These are phyloP conservation scores for Myrmecophaga tridactyla DNA, from an alignment of 2,113 vertebrate genomes.

Conservation along the genomic window DNA sequence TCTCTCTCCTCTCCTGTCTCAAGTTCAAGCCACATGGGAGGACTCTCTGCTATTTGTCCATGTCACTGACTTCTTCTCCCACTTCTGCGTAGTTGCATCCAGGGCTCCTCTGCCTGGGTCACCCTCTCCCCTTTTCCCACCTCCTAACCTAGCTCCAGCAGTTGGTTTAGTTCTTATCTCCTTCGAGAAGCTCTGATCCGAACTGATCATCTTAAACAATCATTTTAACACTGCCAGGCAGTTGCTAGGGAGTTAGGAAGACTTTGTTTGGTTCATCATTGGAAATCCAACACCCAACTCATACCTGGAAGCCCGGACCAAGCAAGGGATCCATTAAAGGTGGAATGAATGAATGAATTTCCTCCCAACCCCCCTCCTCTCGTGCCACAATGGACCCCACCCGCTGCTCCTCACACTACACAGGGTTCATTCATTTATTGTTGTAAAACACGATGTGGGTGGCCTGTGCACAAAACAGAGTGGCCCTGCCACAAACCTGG, in stretches of 20 bases:
- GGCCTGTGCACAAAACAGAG: neutral
- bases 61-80: neutral
- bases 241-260: neutral
- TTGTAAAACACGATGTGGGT: neutral
- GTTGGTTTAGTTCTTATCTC: neutral
- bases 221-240: neutral
- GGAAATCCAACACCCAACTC: neutral
- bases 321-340: neutral
- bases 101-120: neutral
- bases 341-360: neutral
- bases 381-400: neutral
- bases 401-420: neutral
- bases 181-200: neutral
- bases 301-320: neutral
- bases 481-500: neutral
- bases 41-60: neutral
- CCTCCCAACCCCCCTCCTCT: neutral
- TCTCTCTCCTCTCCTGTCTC: neutral
- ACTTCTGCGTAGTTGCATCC: no score
- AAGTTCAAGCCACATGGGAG: neutral
- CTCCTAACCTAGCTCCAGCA: neutral
- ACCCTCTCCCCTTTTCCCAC: neutral
- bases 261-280: neutral
- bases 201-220: neutral
- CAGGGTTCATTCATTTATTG: neutral